Base-by-base conservation (phyloP, 2,113 vertebrate genomes). In the Datnioides undecimradiatus region DNA sequence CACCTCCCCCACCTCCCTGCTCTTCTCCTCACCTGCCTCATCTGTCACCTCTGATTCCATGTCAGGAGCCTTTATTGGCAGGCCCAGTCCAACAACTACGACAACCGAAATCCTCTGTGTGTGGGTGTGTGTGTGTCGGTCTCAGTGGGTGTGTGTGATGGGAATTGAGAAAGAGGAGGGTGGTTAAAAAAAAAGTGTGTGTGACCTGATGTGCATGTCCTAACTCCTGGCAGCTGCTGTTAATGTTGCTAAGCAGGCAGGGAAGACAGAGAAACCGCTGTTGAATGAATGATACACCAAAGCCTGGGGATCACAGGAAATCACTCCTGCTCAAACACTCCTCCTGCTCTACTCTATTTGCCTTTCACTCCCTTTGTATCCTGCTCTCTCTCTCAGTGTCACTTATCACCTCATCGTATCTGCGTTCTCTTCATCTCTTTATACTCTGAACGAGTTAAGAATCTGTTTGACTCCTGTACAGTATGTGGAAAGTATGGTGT, bases 11-110 rank as follows among this genome's bases (percentile, higher is more conserved):
- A 6, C 43, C 57, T 64, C 64, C 58, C 25, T 1, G 21, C 69
- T 63, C 76, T 7, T 38, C 73, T 63, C 48, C 71, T 86, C 88
- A 85, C 85, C 76, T 84, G 71, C 75, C 66, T 83, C 68, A 63
- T 38, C 79, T 83, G 84, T 86, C 86, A 54, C 79, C 82, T 76
- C 75, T 11, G 46, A 85, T 88, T 90, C 77, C 71, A 49, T 1
- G 17, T 85, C 64, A 57, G 68, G 45, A 69, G 49, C 51, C 16
- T 23, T 59, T 72, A 88, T 83, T 83, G 64, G 23, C 76, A 75
- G 70, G 33, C 25, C 45, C 8, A 6, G 33, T 25, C 49, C 40
- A 52, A 70, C 63, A 41, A 40, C 60, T 25, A 63, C 81, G 52
- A 43, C 63, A 11, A 31, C 52, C 27, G 0, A 58, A 66, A 52